Evolutionary conservation across 2,113 vertebrate species (phyloP).

Genomic region (Hypocryptadius cinnamomeus): DNA sequence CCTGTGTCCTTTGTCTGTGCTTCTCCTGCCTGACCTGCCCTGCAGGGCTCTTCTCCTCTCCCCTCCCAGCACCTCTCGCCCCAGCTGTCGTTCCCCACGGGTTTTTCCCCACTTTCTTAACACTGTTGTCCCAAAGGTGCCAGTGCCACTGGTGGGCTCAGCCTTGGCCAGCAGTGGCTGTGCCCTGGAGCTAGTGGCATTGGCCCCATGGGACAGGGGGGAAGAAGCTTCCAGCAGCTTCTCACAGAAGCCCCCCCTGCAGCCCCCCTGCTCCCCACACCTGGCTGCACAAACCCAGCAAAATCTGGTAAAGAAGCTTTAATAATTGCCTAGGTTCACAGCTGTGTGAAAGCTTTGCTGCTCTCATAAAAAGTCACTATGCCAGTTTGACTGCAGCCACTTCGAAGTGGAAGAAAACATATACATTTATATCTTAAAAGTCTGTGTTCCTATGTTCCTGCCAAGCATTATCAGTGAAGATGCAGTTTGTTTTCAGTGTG

Average conservation of each 20-base stretch:
- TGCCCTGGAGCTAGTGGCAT: no score
- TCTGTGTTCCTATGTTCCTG: background rate
- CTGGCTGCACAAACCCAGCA: background rate
- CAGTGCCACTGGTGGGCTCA: background rate
- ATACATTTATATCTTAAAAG: background rate
- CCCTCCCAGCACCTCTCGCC: no score
- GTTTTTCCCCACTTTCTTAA: no score
- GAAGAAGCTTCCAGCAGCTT: background rate
- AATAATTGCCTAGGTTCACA: background rate
- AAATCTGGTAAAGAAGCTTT: background rate
- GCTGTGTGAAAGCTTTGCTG: background rate
- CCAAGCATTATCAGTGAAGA: background rate
- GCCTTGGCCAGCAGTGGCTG: background rate
- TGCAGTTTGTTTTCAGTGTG: background rate
- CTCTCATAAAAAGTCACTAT: background rate
- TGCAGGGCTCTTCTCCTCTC: background rate
- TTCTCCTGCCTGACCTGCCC: background rate
- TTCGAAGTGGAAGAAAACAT: background rate
- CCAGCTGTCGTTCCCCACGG: background rate
- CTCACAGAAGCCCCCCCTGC: background rate
- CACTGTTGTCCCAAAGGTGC: no score
- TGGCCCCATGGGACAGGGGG: accelerated
- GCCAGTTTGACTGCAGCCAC: background rate
- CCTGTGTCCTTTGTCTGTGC: no score
- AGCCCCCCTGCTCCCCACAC: background rate